Base-by-base conservation (phyloP, 2,113 vertebrate genomes). In the Telmatochromis brichardi region DNA sequence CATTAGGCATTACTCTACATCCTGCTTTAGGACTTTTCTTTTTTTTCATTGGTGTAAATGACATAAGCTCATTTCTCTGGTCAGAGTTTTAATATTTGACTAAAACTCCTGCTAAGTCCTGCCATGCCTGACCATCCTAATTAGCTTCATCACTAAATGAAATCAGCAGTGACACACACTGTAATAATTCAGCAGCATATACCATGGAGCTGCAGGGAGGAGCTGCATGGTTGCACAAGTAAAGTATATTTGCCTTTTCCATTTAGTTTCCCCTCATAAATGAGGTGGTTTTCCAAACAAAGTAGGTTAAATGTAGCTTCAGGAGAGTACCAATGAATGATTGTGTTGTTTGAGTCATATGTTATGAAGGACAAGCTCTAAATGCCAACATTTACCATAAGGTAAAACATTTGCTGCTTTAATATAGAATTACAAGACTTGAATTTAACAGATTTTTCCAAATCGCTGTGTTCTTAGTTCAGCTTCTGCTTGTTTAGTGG, bases 1-100 rank as follows among this genome's bases (percentile, higher is more conserved):
- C 35, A 84, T 80, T 80, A 81, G 23, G 42, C 45, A 53, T 85
- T 28, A 82, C 9, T 71, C 2, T 54, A 50, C 37, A 76, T 33
- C 68, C 8, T 7, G 3, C 33, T 60, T 55, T 51, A 40, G 26
- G 86, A 53, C 15, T 85, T 85, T 82, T 28, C 11, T 19, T 28
- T 45, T 76, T 63, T 81, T 68, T 81, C 33, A 37, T 21, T 65
- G 84, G 50, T 71, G 76, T 28, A n/a, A 89, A 85, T 78, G 82
- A 88, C 91, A 86, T 92, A 83, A 92, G 82, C 82, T 85, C 83
- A 47, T 86, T 93, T 82, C 45, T 73, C 80, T 14, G 33, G 80
- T 84, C 63, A 81, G 54, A 87, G 54, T 82, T 79, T 90, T 80
- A 83, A 89, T 90, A 81, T 92, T 89, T 86, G 86, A 90, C 90